phyloP scores from a whole-genome alignment of 2,888 invertebrate species.

The Ochropacha duplaris region DNA sequence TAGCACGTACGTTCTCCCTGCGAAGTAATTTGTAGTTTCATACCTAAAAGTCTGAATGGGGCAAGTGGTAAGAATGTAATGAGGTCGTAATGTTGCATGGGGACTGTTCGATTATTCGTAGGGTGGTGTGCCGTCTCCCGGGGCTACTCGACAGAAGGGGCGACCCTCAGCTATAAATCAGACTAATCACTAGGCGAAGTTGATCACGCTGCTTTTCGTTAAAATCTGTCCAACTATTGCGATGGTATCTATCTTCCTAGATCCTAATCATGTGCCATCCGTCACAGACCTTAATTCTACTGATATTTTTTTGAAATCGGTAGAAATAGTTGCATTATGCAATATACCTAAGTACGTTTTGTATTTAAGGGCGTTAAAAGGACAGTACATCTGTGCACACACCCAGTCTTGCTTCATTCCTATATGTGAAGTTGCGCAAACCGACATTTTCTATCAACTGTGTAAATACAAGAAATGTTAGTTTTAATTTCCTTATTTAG shows the following conservation, averaged over 20 bases:
- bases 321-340: not conserved
- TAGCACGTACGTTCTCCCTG: not conserved
- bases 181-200: conserved; percentile 51
- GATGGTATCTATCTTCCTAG: conserved; percentile 25
- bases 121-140: conserved; percentile 59
- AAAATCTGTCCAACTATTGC: conserved; percentile 10
- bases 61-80: conserved; percentile 57
- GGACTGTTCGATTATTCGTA: conserved; percentile 45
- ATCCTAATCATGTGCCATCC: not conserved
- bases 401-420: conserved; percentile 55
- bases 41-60: conserved; percentile 26
- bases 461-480: conserved; percentile 49
- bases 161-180: conserved; percentile 61
- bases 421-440: conserved; percentile 57
- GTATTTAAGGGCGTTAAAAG: conserved; percentile 31
- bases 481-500: conserved; percentile 40
- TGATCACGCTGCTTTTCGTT: conserved; percentile 36
- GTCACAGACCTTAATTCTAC: not conserved
- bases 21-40: not conserved
- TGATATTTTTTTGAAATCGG: not conserved
- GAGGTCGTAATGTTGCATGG: conserved; percentile 38
- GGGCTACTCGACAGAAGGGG: conserved; percentile 46
- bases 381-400: conserved; percentile 63
- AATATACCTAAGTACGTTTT: not conserved
- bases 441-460: conserved; percentile 56